Evolutionary conservation across 2,113 vertebrate species (phyloP).

Genomic region (Chunga burmeisteri): DNA sequence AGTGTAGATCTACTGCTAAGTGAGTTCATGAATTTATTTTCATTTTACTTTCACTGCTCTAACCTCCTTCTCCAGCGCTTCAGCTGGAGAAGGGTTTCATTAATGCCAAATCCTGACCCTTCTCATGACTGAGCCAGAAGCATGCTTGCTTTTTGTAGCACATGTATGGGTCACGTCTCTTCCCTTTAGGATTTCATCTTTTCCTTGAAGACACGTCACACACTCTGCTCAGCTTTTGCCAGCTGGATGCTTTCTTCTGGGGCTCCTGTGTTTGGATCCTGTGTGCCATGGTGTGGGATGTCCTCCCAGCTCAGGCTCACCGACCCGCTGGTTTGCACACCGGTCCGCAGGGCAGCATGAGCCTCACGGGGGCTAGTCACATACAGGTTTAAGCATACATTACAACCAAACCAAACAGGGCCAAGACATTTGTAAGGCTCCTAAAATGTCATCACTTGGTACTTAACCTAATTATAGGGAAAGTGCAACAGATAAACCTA

Average conservation of each 20-base stretch:
- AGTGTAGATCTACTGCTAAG: not conserved
- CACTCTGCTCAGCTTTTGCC: not conserved
- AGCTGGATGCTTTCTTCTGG: not conserved
- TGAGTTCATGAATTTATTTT: not conserved
- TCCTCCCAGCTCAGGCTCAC: not conserved
- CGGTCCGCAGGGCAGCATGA: rapidly evolving
- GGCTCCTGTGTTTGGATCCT: not conserved
- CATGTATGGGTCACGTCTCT: not conserved
- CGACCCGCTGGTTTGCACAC: not conserved
- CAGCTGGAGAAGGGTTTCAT: slow-evolving; percentile 35
- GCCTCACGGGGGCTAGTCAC: not conserved
- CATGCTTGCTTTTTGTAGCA: not conserved
- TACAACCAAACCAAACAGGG: not conserved
- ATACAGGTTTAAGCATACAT: not conserved
- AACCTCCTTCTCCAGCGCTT: slow-evolving; percentile 2
- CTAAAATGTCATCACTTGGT: not conserved
- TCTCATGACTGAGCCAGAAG: slow-evolving; percentile 11
- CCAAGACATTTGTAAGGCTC: not conserved
- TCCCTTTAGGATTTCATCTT: not conserved
- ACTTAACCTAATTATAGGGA: not conserved
- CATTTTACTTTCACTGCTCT: not conserved
- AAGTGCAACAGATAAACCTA: not conserved
- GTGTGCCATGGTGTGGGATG: not conserved
- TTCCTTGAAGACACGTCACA: not conserved
- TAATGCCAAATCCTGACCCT: not conserved